These are phyloP conservation scores for Halcyon leucocephala DNA, from an alignment of 2,797 vertebrate species.

Conservation along the genomic window DNA sequence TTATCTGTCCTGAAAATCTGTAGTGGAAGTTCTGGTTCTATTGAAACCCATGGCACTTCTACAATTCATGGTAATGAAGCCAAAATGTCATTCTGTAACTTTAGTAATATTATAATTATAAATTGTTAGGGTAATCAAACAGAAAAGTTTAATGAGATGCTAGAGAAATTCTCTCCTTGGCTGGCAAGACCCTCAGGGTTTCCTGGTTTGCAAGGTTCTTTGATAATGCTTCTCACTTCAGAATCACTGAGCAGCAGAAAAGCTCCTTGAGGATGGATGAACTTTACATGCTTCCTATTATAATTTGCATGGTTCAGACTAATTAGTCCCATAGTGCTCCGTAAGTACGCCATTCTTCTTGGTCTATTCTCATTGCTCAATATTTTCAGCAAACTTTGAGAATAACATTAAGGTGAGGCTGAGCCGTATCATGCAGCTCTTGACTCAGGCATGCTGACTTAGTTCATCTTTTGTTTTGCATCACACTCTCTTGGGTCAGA, in stretches of 20 bases:
- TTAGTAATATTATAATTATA: not conserved
- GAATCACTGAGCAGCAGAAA: constrained; percentile 6
- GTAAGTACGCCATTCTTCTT: not conserved
- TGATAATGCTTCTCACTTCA: not conserved
- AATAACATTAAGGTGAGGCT: not conserved
- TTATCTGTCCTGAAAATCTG: not conserved
- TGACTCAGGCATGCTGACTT: not conserved
- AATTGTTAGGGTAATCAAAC: not conserved
- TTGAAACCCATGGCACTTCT: not conserved
- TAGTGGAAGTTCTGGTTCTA: not conserved
- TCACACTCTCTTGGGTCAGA: not conserved
- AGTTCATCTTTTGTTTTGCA: not conserved
- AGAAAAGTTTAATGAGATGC: not conserved
- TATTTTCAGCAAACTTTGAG: not conserved
- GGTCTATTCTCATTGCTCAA: not conserved
- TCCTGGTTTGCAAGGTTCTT: constrained; percentile 11
- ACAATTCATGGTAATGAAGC: not conserved
- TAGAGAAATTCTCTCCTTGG: not conserved
- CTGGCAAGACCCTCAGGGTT: not conserved
- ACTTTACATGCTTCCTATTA: constrained; percentile 3
- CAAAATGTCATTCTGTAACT: not conserved
- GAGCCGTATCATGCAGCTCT: not conserved
- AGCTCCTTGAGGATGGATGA: not conserved
- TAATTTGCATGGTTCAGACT: constrained; percentile 9
- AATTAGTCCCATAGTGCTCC: constrained; percentile 33